Percentiles rank a stretch among this genome's conserved stretches.
Conservation (phyloP, 2,888 invertebrate genomes). For the Dyspetes luteomarginatus region DNA sequence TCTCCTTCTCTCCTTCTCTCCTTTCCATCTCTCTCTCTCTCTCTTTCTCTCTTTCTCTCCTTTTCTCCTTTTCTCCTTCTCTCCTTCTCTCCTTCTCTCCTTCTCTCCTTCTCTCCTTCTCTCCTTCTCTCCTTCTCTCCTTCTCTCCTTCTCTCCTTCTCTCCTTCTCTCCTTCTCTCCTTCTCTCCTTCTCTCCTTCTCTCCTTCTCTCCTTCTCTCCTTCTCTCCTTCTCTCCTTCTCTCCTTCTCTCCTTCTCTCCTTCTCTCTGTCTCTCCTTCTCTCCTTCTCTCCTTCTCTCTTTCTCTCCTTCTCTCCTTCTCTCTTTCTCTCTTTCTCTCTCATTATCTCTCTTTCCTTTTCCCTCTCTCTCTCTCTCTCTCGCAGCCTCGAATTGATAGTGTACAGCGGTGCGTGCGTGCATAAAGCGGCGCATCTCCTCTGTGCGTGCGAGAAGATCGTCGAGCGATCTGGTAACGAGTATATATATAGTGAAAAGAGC, state of each 20-base stretch:
- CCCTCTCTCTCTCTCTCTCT: background rate
- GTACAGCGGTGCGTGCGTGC: constrained; percentile 39
- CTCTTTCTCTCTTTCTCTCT: background rate
- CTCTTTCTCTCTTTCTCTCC: background rate
- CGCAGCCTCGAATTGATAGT: too few species aligned
- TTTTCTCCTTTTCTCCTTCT: background rate
- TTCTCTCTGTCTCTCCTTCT: background rate
- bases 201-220: background rate
- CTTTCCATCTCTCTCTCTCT: background rate
- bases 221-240: background rate
- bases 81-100: background rate
- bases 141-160: background rate
- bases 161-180: background rate
- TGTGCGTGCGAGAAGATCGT: constrained; percentile 62
- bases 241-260: background rate
- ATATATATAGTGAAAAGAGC: constrained; percentile 33
- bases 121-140: background rate
- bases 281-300: background rate
- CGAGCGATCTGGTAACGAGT: constrained; percentile 67
- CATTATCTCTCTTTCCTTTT: background rate
- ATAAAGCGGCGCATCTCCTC: constrained; percentile 14
- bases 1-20: background rate
- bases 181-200: background rate
- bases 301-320: constrained; percentile 1
- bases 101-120: background rate